Evolutionary conservation across 2,888 invertebrate genomes (phyloP), one percentile per base, ranked within the genome.

Genomic region (Drosophila macrospina): DNA sequence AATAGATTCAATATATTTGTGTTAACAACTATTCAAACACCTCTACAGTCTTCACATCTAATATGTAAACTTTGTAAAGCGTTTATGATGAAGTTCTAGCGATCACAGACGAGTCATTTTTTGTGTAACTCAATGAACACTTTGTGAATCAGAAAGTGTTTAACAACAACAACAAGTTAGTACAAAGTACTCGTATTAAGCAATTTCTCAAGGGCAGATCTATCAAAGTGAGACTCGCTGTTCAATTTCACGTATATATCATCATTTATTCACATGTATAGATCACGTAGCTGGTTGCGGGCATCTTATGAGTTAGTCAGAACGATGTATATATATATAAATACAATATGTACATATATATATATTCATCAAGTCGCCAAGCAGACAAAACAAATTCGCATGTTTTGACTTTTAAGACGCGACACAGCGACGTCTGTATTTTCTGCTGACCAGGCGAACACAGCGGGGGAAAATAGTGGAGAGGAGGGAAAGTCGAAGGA

Each of bases 321-420:
- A 68, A 51, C 32, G 32, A 39, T 59, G 44, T 32, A 28, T 41
- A 20, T 20, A 20, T 20, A 20, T 2, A 20, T 20, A 20, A 2
- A 20, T 20, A 20, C 3, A 20, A 20, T 20, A 20, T 20, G 3
- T 20, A 20, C 3, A 20, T 20, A 20, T 20, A 20, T 20, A 20
- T 20, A 15, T 30, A n/a, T 24, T 24, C 42, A 8, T 7, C 28
- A 36, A 26, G 67, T 62, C 56, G 69, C 62, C 61, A 37, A 13
- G 32, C 62, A 69, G 69, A 69, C 62, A 69, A 62, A 69, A 69
- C 69, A 69, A 69, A 68, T 56, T 69, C 56, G 57, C 56, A 52
- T 70, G 62, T 62, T 69, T 62, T 62, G 47, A 44, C 56, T 70
- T 42, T 42, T 7, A 41, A 70, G 56, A 62, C 55, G 69, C 69